Evolutionary conservation across 2,888 invertebrate genomes (phyloP).

Genomic region (Drosophila birchii): DNA sequence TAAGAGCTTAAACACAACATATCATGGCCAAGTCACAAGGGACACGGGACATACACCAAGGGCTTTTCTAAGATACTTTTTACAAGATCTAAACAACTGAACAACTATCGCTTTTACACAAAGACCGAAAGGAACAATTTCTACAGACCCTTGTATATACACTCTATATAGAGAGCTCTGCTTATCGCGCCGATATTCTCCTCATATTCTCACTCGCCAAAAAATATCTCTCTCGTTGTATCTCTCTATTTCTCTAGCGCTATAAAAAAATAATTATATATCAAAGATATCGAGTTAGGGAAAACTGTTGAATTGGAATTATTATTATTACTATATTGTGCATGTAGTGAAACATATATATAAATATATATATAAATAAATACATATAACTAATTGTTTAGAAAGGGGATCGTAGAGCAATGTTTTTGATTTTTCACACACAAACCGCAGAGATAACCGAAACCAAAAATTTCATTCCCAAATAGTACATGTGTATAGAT

Average conservation of each 20-base stretch:
- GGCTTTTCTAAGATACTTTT: slow-evolving; percentile 74
- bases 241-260: slow-evolving; percentile 26
- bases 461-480: slow-evolving; percentile 70
- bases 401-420: slow-evolving; percentile 17
- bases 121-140: slow-evolving; percentile 33
- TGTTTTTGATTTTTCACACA: slow-evolving; percentile 25
- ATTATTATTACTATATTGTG: slow-evolving; percentile 46
- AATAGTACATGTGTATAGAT: slow-evolving; percentile 55
- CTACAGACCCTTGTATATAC: slow-evolving; percentile 61
- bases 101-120: slow-evolving; percentile 44
- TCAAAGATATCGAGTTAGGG: slow-evolving; percentile 23
- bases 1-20: slow-evolving; percentile 69
- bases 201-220: slow-evolving; percentile 37
- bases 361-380: slow-evolving; percentile 30
- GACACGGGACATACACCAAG: slow-evolving; percentile 41
- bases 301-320: slow-evolving; percentile 46
- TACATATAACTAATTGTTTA: slow-evolving; percentile 32
- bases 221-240: slow-evolving; percentile 32
- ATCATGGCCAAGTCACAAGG: slow-evolving; percentile 64
- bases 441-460: slow-evolving; percentile 23
- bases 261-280: slow-evolving; percentile 20
- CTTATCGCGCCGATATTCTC: slow-evolving; percentile 33
- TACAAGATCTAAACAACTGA: slow-evolving; percentile 62
- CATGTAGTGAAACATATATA: slow-evolving; percentile 29
- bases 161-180: slow-evolving; percentile 51